Percentiles rank a stretch among this genome's conserved stretches.
Evolutionary conservation across 2,888 invertebrate genomes (phyloP).

Genomic region (Criorhina ranunculi): DNA sequence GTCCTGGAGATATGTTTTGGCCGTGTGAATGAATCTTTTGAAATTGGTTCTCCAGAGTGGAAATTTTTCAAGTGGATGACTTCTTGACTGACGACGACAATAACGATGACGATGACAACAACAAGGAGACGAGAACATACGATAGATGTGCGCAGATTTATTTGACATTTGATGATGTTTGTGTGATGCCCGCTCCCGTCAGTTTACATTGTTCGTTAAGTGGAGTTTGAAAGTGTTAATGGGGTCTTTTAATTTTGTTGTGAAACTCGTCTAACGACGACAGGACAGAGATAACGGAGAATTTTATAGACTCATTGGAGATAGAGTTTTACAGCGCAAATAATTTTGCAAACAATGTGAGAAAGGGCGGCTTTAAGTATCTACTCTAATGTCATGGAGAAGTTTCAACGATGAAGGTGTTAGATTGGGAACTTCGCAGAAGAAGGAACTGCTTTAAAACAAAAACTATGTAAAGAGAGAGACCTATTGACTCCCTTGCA

Average conservation of each 20-base stretch:
- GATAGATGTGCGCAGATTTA: conserved; percentile 44
- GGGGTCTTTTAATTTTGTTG: conserved; percentile 24
- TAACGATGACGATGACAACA: not conserved
- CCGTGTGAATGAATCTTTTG: conserved; percentile 56
- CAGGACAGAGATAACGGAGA: not conserved
- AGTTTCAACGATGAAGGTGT: no score
- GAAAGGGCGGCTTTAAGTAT: no score
- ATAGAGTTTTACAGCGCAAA: no score
- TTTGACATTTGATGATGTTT: conserved; percentile 48
- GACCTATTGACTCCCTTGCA: no score
- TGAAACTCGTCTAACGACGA: not conserved
- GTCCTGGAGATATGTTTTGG: conserved; percentile 49
- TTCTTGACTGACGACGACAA: conserved; percentile 38
- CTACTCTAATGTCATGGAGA: no score
- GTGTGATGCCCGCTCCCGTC: not conserved
- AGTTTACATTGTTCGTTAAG: conserved; percentile 28
- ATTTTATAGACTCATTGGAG: not conserved
- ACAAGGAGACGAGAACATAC: not conserved
- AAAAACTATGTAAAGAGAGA: no score
- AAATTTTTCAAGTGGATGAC: conserved; percentile 39
- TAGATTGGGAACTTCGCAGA: no score
- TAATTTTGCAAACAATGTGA: no score
- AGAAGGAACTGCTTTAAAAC: no score
- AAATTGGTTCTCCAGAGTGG: conserved; percentile 34
- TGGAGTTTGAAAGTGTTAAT: conserved; percentile 44